Base-by-base conservation (phyloP, 2,797 vertebrate species). In the Pterois miles region DNA sequence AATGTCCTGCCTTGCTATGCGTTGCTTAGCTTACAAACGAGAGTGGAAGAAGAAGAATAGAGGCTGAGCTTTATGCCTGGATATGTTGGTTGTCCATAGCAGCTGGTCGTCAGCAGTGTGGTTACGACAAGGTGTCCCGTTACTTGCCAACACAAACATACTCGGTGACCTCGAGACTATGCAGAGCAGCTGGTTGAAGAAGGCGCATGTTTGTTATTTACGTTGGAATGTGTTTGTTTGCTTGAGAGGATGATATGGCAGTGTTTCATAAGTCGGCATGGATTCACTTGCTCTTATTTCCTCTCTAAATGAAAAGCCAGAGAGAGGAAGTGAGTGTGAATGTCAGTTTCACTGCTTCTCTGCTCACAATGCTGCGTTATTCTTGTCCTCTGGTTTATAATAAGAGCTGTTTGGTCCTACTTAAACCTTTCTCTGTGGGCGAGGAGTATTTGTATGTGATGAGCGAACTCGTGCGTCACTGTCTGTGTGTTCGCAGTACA, bases 361-460 rank as follows among this genome's bases (percentile, higher is more conserved):
- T 12, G 70, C 76, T 71, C 74, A 83, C 80, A 82, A 83, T 81
- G 27, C 22, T 50, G 66, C 3, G 71, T 76, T 90, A 88, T 89
- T 90, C 74, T 76, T 10, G 76, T 89, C 62, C 36, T 68, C 33
- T 65, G 56, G 80, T 82, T 91, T 85, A 83, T 88, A 86, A 89
- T 85, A 85, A 71, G 71, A 83, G 73, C 69, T 14, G 25, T 40
- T 67, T 70, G 20, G 40, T 74, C 83, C 87, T 82, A 78, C 57
- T 85, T 90, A 53, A 80, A 63, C 36, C 58, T 74, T 11, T 65
- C 71, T 84, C 64, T 74, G 46, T 82, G 71, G 40, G 36, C 20
- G 53, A 57, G 48, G 27, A 23, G 20, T 65, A 11, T 68, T 5
- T 57, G 29, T 62, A 27, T 36, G 43, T 56, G 54, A 74, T 65